phyloP scores from a whole-genome alignment of 2,113 vertebrate species.

The Ardeotis arabs region DNA sequence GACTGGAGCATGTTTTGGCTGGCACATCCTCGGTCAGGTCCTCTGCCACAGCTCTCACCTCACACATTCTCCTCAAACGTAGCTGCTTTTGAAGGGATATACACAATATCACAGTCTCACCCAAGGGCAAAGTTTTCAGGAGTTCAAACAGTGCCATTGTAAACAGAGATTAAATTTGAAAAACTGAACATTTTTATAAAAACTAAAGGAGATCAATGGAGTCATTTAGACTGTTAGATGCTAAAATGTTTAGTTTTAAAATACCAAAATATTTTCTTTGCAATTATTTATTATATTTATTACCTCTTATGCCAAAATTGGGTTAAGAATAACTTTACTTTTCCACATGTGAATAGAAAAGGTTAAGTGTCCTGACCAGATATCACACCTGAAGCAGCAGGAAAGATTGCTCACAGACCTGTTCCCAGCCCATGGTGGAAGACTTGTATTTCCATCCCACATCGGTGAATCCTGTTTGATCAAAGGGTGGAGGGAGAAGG shows the following conservation, averaged over 20 bases:
- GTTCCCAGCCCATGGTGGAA: neutral
- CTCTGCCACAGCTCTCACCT: neutral
- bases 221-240: neutral
- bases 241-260: conserved; percentile 40
- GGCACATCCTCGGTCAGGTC: neutral
- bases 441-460: neutral
- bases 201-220: neutral
- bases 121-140: conserved; percentile 22
- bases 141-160: neutral
- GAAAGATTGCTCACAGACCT: neutral
- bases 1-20: neutral
- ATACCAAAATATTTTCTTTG: conserved; percentile 33
- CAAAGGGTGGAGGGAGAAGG: neutral
- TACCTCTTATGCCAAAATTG: neutral
- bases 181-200: neutral
- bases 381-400: neutral
- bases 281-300: neutral
- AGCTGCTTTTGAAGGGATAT: neutral
- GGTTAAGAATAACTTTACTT: neutral
- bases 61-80: neutral
- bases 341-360: neutral
- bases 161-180: conserved; percentile 37
- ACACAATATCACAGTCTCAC: neutral
- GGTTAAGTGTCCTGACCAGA: neutral
- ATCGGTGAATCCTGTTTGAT: neutral